Percentiles rank a stretch among this genome's conserved stretches.
Evolutionary conservation across 2,888 invertebrate species (phyloP).

Genomic region (Mythimna albipuncta): DNA sequence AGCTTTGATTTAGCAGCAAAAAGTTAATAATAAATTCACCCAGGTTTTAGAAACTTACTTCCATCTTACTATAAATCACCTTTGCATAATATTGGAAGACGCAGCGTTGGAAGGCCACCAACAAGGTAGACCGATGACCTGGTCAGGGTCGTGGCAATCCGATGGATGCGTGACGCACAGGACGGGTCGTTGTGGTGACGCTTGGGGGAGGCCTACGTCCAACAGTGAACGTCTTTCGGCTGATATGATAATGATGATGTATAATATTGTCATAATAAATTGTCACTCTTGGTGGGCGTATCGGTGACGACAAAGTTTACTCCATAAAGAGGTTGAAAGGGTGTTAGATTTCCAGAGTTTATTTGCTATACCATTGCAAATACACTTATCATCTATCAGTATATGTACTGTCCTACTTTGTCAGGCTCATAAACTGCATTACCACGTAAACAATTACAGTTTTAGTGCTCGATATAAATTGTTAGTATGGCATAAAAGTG

Average conservation of each 20-base stretch:
- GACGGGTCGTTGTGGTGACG: no score
- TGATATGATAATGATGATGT: no score
- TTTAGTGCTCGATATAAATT: conserved; percentile 54
- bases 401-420: conserved; percentile 1
- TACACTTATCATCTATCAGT: conserved; percentile 4
- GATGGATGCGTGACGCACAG: no score
- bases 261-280: conserved; percentile 12
- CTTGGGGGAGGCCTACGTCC: no score
- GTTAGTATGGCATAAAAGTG: conserved; percentile 58
- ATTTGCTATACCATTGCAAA: conserved; percentile 5
- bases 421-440: conserved; percentile 16
- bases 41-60: background rate
- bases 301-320: conserved; percentile 37
- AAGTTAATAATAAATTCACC: background rate
- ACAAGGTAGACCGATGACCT: no score
- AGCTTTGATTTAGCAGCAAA: background rate
- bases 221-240: no score
- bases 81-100: background rate
- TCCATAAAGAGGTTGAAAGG: conserved; percentile 3
- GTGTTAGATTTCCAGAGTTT: conserved; percentile 8
- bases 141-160: no score
- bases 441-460: conserved; percentile 41
- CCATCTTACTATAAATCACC: conserved; percentile 1
- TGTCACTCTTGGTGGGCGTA: conserved; percentile 10
- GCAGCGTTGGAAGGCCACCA: no score